phyloP scores from a whole-genome alignment of 1,140 invertebrate genomes.

The Ceratosolen fusciceps region DNA sequence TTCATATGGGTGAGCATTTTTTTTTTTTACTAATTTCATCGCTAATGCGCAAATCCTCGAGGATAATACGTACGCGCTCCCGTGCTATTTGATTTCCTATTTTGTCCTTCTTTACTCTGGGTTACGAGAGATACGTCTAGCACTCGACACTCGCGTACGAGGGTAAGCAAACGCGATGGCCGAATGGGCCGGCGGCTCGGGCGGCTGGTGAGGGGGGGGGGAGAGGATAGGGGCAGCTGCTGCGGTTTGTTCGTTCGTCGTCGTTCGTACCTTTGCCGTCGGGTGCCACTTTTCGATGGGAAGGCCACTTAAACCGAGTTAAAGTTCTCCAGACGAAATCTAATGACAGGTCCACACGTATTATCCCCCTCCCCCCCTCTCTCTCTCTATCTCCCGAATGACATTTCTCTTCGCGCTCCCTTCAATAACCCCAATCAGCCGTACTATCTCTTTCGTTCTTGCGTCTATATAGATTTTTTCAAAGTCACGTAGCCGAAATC shows the following conservation, averaged over 20 bases:
- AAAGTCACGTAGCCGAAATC: constrained; percentile 2
- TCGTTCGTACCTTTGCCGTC: neutral
- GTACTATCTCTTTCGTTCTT: constrained; percentile 2
- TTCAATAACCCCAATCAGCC: no score
- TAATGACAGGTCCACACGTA: constrained; percentile 26
- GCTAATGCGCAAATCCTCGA: no score
- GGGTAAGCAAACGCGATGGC: no score
- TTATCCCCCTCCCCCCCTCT: neutral
- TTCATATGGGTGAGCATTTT: no score
- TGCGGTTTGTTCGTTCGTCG: no score
- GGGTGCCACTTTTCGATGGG: constrained; percentile 36
- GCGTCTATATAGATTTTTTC: neutral
- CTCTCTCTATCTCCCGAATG: no score
- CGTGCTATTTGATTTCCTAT: no score
- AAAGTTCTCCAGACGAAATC: constrained; percentile 27
- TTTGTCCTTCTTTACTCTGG: neutral
- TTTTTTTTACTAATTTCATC: no score
- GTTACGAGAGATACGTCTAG: no score
- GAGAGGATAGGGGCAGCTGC: neutral
- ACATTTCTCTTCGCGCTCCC: neutral
- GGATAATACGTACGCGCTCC: no score
- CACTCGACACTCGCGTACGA: no score
- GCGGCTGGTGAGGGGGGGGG: neutral
- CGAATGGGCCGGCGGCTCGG: no score
- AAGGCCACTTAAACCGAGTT: constrained; percentile 35